Base-by-base conservation (phyloP, 1,140 invertebrate species). In the Lordiphosa collinella region DNA sequence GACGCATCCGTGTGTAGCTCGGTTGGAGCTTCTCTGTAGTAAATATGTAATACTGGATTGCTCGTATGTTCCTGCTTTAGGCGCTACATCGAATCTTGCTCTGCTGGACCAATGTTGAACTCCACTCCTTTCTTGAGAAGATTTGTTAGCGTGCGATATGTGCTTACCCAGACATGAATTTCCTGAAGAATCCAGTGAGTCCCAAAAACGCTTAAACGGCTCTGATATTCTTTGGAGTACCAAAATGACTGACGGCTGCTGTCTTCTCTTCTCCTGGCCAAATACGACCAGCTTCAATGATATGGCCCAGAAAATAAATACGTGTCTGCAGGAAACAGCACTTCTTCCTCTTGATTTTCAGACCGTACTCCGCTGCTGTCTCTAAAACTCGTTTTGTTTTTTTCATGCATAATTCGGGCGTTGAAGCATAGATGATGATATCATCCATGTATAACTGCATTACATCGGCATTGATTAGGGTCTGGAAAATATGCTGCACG, bases 371-470 rank as follows among this genome's bases (percentile, higher is more conserved):
- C 2, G 36, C 50, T 14, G 58, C 53, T 10, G 11, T 13, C 8
- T 53, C 14, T n/a, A 68, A 13, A 3, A 54, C 43, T 29, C 9
- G 2, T 31, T 57, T 53, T 8, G 57, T 43, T 36, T 51, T 61
- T 29, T 34, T 4, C 2, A 68, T 43, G 11, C 48, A 14, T 47
- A 47, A 12, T 10, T 51, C 53, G 3, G 25, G 25, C 29, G 36
- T 38, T 46, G 35, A n/a, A 4, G 47, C 25, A 11, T n/a, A 40
- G n/a, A 68, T 49, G 18, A 69, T 50, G n/a, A 63, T 43, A 11
- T 69, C 60, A 41, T 69, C 60, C 31, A 69, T 54, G 34, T 69
- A 69, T 4, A 64, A 25, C 9, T 62, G 31, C 46, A 69, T 49
- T 12, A 51, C 37, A 44, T 46, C 38, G 31, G 32, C 3, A 3